phyloP scores from a whole-genome alignment of 2,113 vertebrate species.

The Mesembrinibis cayennensis region DNA sequence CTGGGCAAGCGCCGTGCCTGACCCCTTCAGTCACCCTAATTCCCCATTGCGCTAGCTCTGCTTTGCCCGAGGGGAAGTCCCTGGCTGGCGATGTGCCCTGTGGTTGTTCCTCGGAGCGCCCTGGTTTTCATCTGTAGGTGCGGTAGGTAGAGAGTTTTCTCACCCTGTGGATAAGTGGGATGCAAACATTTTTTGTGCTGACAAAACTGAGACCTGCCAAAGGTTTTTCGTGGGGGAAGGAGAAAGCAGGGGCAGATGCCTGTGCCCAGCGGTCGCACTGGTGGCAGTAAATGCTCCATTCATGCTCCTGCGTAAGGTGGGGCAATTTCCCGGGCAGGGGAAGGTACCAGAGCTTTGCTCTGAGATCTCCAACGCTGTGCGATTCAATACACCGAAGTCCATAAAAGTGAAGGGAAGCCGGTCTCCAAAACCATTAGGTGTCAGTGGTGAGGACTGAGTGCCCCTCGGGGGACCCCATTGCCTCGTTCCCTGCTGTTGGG shows the following conservation, averaged over 20 bases:
- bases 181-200: background rate
- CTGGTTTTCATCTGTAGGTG: background rate
- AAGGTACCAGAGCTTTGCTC: background rate
- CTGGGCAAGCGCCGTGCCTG: accelerated
- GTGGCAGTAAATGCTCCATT: background rate
- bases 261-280: accelerated
- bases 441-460: background rate
- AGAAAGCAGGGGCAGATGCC: background rate
- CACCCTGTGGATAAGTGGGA: background rate
- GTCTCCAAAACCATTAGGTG: background rate
- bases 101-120: accelerated
- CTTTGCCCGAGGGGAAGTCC: background rate
- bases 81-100: background rate
- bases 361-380: accelerated
- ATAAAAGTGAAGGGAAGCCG: background rate
- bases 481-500: accelerated
- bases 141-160: background rate
- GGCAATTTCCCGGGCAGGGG: background rate
- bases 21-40: background rate
- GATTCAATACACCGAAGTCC: background rate
- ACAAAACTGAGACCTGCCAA: background rate
- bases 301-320: background rate
- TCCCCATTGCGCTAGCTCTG: background rate
- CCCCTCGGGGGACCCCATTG: background rate
- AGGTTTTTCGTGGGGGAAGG: background rate